Percentiles rank a stretch among this genome's conserved stretches.
Conservation (phyloP, 1,140 invertebrate genomes). For the Planococcus citri region DNA sequence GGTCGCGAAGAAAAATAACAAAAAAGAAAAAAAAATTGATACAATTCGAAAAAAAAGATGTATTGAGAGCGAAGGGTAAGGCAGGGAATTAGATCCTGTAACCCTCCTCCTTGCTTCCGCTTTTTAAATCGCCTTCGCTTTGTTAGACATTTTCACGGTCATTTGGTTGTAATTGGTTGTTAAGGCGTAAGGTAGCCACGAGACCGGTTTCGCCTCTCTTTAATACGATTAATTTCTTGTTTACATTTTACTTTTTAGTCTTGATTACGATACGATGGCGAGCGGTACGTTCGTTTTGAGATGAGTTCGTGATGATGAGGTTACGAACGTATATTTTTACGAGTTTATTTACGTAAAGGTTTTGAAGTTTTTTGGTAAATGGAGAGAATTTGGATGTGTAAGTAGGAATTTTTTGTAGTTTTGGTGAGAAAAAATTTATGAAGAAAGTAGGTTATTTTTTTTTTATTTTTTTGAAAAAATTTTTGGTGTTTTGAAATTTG, state of each 20-base stretch:
- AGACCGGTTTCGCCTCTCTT: conserved; percentile 11
- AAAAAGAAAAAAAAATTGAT: conserved; percentile 18
- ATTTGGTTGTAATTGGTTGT: conserved; percentile 11
- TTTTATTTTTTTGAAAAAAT: too few species aligned
- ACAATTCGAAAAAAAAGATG: conserved; percentile 1
- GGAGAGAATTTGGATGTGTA: too few species aligned
- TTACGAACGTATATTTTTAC: too few species aligned
- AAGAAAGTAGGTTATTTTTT: too few species aligned
- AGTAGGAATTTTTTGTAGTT: too few species aligned
- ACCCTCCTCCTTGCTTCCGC: conserved; percentile 9
- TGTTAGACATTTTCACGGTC: conserved; percentile 12
- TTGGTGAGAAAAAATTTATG: too few species aligned
- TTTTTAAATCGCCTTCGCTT: conserved; percentile 16
- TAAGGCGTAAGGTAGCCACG: not conserved
- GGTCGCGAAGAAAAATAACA: not conserved
- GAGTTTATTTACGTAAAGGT: too few species aligned
- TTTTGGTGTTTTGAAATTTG: too few species aligned
- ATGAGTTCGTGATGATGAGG: too few species aligned
- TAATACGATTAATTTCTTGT: conserved; percentile 3
- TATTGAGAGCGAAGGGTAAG: not conserved
- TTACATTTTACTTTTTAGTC: not conserved
- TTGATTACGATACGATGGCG: too few species aligned
- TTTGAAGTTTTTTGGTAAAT: too few species aligned
- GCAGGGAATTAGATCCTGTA: conserved; percentile 5
- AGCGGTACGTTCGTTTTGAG: too few species aligned